Evolutionary conservation across 1,140 invertebrate genomes (phyloP).

Genomic region (Cydia fagiglandana): DNA sequence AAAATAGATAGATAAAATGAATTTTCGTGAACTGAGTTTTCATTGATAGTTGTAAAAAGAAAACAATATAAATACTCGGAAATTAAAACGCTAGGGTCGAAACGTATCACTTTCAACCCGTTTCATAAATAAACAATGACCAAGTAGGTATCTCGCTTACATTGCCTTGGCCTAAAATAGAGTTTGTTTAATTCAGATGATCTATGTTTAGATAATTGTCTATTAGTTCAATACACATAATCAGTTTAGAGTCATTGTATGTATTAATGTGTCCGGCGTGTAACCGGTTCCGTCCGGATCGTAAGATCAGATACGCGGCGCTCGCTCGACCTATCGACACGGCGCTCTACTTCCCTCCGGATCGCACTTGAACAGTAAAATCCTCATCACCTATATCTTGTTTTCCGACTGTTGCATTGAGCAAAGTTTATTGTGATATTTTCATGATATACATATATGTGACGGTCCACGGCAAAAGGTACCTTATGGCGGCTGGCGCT

Average conservation of each 20-base stretch:
- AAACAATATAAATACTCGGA: too few species aligned
- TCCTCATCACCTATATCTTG: not conserved
- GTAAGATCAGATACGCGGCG: conserved; percentile 30
- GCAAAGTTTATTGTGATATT: not conserved
- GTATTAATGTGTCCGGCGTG: not conserved
- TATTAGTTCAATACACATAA: not conserved
- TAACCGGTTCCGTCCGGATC: conserved; percentile 11
- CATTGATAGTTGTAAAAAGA: too few species aligned
- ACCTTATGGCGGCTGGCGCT: too few species aligned
- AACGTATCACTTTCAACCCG: too few species aligned
- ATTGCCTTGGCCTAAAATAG: not conserved
- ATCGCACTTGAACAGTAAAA: conserved; percentile 32
- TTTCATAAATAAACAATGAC: too few species aligned
- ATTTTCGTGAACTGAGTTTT: too few species aligned
- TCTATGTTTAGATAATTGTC: not conserved
- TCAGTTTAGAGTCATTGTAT: not conserved
- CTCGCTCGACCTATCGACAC: conserved; percentile 34
- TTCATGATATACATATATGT: not conserved
- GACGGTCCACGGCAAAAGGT: too few species aligned
- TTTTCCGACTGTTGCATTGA: not conserved
- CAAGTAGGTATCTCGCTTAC: not conserved
- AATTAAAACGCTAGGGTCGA: too few species aligned
- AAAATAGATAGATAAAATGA: too few species aligned
- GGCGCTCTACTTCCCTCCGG: conserved; percentile 42
- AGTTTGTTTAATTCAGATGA: not conserved